phyloP scores from a whole-genome alignment of 2,888 invertebrate species.

The Hirtodrosophila duncani region DNA sequence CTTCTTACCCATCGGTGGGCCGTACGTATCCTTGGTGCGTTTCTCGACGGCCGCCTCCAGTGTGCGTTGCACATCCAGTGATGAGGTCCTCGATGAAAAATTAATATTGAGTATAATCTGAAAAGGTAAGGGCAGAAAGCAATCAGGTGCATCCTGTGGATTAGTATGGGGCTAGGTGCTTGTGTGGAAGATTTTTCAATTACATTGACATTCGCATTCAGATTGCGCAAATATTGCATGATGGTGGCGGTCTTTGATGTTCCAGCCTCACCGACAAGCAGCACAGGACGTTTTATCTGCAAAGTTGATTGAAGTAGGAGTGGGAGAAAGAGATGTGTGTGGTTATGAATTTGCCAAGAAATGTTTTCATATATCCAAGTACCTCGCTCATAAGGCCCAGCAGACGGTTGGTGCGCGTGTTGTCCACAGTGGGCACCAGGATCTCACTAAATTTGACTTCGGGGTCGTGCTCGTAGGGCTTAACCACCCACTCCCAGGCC shows the following conservation, averaged over 20 bases:
- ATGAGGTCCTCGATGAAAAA: conserved; percentile 94
- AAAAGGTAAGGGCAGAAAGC: conserved; percentile 8
- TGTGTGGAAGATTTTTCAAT: conserved; percentile 33
- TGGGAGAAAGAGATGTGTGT: conserved; percentile 17
- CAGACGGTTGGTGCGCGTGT: conserved; percentile 88
- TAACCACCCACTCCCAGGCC: conserved; percentile 91
- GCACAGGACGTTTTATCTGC: conserved; percentile 86
- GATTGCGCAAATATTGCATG: conserved; percentile 86
- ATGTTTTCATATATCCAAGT: no score
- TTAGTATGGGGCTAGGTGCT: conserved; percentile 21
- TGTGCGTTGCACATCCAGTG: conserved; percentile 92
- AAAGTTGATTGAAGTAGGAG: not conserved
- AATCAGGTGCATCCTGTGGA: conserved; percentile 5
- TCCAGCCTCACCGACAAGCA: conserved; percentile 93
- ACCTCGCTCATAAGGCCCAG: conserved; percentile 88
- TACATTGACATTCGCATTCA: conserved; percentile 85
- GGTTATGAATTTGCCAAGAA: no score
- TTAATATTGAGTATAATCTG: conserved; percentile 90
- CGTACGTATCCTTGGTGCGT: conserved; percentile 92
- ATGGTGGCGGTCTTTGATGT: conserved; percentile 95
- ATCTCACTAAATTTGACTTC: conserved; percentile 87
- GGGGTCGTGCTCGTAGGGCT: conserved; percentile 86
- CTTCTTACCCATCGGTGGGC: conserved; percentile 93
- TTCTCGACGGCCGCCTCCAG: conserved; percentile 93
- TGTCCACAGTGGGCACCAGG: conserved; percentile 93